A percentile compares a stretch with the other conserved stretches of the same genome.
Conservation (phyloP, 2,888 invertebrate species). For the Eristalis tenax region DNA sequence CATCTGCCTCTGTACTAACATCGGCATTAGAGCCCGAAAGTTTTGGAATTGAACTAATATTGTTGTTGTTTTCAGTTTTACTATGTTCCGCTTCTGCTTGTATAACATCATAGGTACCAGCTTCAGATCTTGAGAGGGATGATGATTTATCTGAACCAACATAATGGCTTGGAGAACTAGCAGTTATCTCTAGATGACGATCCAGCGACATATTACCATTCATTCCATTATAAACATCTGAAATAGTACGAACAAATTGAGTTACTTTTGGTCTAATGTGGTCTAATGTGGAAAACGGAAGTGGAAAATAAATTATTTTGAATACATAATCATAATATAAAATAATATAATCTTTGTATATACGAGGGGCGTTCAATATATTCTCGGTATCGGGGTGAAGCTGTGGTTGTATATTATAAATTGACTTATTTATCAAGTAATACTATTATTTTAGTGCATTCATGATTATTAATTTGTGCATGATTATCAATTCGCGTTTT, state of each 20-base stretch:
- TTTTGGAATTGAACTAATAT: constrained; percentile 27
- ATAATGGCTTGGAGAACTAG: constrained; percentile 77
- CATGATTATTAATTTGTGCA: no score
- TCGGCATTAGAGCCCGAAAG: constrained; percentile 51
- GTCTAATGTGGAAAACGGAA: no score
- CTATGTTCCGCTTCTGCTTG: constrained; percentile 80
- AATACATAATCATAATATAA: no score
- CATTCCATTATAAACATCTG: constrained; percentile 80
- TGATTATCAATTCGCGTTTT: no score
- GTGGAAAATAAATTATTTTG: no score
- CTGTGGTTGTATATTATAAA: no score
- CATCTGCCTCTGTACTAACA: constrained; percentile 77
- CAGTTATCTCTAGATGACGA: constrained; percentile 78
- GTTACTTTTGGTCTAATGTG: background rate
- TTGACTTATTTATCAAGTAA: no score
- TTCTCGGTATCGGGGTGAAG: no score
- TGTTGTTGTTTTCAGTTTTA: constrained; percentile 77
- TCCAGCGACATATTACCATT: constrained; percentile 81
- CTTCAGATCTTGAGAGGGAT: constrained; percentile 80
- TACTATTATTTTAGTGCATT: no score
- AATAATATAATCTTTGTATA: no score
- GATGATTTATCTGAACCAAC: constrained; percentile 81
- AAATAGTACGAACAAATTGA: constrained; percentile 12
- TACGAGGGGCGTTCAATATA: no score
- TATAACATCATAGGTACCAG: constrained; percentile 80